Evolutionary conservation across 2,888 invertebrate genomes (phyloP), one percentile per base, ranked within the genome.

Genomic region (Tiliacea citrago): DNA sequence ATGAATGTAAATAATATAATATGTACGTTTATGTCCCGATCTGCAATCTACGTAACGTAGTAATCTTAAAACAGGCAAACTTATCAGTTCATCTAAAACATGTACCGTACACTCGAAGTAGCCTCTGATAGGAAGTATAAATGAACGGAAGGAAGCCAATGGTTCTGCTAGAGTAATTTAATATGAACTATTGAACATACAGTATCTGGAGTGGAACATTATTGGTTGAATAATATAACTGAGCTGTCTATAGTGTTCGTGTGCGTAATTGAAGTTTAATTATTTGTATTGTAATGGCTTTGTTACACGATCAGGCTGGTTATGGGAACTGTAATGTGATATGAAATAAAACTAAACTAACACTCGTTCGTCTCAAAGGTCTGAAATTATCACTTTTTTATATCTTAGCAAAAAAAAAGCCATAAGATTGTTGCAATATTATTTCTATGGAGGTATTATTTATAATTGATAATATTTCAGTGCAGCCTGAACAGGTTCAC

Each of bases 71-170:
- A 29, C 18, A 21, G 39, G 51, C 24, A 21, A 45, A 51, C n/a
- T 53, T 65, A 82, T 80, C 65, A 55, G 62, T 66, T 24, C 13
- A 75, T 80, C 75, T 69, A 6, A 71, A 53, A 49, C 67, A 71
- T 73, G 72, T 45, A 60, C 21, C 8, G 21, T 49, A 69, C n/a
- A 8, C 35, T 61, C n/a, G 71, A 69, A 69, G 21, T 75, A 51
- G 24, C 18, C 55, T 71, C 49, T 57, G 73, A 61, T 86, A 90
- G 90, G 88, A 91, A 91, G 86, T 89, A 83, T 86, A 86, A 77
- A 87, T 83, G 79, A 91, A 90, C 90, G 93, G 92, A 92, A 92
- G 92, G 90, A 92, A 91, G 79, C 76, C 79, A 58, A 58, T 65
- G 75, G 91, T 91, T 90, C 86, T 86, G 88, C 86, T 88, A 89